phyloP scores from a whole-genome alignment of 2,888 invertebrate genomes.

The Papilio gigon region DNA sequence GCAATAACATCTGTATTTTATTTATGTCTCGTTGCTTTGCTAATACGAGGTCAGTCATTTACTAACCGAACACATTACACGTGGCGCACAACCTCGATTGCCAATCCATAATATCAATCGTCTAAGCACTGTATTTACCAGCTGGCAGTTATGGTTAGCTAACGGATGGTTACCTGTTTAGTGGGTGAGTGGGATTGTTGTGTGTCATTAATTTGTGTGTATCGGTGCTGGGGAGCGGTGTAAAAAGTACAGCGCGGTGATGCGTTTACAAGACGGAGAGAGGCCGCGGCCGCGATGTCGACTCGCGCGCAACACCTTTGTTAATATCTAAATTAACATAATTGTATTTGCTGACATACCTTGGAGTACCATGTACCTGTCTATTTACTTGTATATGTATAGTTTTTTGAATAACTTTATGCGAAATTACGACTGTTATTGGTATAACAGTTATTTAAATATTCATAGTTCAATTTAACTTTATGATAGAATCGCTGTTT shows the following conservation, averaged over 20 bases:
- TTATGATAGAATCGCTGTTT: background rate
- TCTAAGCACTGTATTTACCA: constrained; percentile 6
- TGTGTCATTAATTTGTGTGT: constrained; percentile 40
- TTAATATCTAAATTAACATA: constrained; percentile 31
- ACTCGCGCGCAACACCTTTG: constrained; percentile 61
- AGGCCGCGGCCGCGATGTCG: constrained; percentile 66
- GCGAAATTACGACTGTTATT: background rate
- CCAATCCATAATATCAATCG: background rate
- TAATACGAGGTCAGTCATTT: background rate
- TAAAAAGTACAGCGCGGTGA: constrained; percentile 62
- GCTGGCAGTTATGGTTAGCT: constrained; percentile 11
- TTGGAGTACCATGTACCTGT: background rate
- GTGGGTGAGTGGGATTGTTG: constrained; percentile 40
- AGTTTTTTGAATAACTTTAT: background rate
- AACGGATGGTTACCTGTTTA: constrained; percentile 30
- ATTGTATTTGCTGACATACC: constrained; percentile 22
- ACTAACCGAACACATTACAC: background rate
- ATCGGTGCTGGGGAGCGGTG: constrained; percentile 49
- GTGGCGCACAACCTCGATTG: constrained; percentile 4
- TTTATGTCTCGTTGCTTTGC: background rate
- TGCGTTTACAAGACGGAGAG: constrained; percentile 57
- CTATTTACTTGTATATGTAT: background rate
- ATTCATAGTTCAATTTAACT: background rate
- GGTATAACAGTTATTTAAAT: background rate
- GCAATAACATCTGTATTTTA: background rate